phyloP scores from a whole-genome alignment of 1,140 invertebrate species.

The Harlomillsia oculata region DNA sequence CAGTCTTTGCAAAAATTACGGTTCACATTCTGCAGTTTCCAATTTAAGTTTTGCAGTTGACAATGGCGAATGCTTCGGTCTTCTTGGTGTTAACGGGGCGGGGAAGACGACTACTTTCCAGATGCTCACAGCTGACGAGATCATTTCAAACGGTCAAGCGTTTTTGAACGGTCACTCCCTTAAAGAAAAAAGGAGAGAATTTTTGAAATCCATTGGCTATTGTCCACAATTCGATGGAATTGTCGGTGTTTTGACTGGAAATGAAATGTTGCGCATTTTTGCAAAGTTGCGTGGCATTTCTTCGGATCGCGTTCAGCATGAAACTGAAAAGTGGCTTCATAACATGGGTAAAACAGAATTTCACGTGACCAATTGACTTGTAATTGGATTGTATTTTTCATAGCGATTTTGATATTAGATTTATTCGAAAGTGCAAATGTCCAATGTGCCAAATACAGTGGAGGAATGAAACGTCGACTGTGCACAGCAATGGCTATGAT shows the following conservation, averaged over 20 bases:
- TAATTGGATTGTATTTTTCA: background rate
- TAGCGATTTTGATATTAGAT: background rate
- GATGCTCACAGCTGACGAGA: constrained; percentile 48
- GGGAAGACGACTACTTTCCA: constrained; percentile 43
- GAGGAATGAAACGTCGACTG: constrained; percentile 44
- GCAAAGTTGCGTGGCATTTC: constrained; percentile 45
- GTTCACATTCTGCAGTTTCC: constrained; percentile 11
- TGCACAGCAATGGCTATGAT: constrained; percentile 53
- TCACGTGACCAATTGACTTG: background rate
- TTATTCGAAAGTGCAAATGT: constrained; percentile 12
- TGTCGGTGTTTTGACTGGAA: constrained; percentile 47
- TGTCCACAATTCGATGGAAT: constrained; percentile 51
- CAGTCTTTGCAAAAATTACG: constrained; percentile 15
- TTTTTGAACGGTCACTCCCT: constrained; percentile 42
- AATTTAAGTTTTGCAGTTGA: constrained; percentile 41
- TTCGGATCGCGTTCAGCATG: constrained; percentile 39
- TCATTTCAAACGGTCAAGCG: constrained; percentile 46
- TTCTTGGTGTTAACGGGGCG: constrained; percentile 55
- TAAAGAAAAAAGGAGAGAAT: constrained; percentile 40
- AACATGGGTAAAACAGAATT: constrained; percentile 16
- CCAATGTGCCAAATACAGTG: constrained; percentile 24
- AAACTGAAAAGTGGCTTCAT: constrained; percentile 36
- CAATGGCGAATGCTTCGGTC: constrained; percentile 71
- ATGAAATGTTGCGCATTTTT: constrained; percentile 50
- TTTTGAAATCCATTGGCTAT: constrained; percentile 41